Evolutionary conservation across 2,113 vertebrate species (phyloP).

Genomic region (Vimba vimba): DNA sequence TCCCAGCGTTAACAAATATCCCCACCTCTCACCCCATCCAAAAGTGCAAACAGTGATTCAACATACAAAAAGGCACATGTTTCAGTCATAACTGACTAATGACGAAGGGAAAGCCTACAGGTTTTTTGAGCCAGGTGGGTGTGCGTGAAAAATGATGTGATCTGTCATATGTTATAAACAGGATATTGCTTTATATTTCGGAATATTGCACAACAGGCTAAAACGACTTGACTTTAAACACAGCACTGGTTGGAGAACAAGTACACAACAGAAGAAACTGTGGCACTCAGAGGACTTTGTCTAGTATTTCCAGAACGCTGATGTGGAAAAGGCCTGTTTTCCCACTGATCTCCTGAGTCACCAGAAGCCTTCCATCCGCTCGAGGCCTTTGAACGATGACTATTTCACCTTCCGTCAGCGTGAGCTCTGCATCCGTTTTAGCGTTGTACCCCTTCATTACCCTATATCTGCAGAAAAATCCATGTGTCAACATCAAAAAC

Average conservation of each 20-base stretch:
- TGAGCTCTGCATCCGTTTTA: constrained; percentile 75
- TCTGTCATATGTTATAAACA: constrained; percentile 12
- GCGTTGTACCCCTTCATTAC: constrained; percentile 71
- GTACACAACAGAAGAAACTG: constrained; percentile 20
- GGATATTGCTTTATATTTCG: constrained; percentile 35
- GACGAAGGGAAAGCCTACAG: neutral
- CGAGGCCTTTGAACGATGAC: constrained; percentile 77
- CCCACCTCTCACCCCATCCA: neutral
- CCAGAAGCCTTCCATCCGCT: constrained; percentile 73
- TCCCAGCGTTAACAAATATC: neutral
- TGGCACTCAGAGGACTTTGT: constrained; percentile 71
- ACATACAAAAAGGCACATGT: constrained; percentile 19
- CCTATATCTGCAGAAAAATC: constrained; percentile 67
- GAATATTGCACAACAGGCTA: constrained; percentile 22
- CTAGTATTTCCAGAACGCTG: constrained; percentile 71
- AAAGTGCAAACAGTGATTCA: constrained; percentile 34
- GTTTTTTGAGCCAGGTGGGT: neutral
- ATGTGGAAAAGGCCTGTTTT: constrained; percentile 76
- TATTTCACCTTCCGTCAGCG: constrained; percentile 76
- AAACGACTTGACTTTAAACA: constrained; percentile 13
- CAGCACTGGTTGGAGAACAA: constrained; percentile 49
- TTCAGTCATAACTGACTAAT: neutral
- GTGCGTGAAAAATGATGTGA: neutral
- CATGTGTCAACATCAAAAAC: neutral
- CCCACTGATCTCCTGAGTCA: constrained; percentile 76